These are phyloP conservation scores for Globia sparganii DNA, from an alignment of 2,888 invertebrate species.

Conservation along the genomic window DNA sequence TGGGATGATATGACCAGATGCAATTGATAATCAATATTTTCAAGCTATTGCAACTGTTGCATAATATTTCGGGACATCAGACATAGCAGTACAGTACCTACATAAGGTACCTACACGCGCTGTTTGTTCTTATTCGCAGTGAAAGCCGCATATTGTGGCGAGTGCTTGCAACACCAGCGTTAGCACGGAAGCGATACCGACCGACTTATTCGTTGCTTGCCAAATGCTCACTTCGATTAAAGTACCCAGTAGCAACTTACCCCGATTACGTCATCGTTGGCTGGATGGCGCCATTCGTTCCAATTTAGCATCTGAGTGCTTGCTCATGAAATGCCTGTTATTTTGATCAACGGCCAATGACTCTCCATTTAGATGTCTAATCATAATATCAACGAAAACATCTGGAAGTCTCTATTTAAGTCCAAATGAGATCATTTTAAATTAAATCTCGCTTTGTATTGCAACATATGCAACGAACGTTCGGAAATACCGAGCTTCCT, in stretches of 20 bases:
- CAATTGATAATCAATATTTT: conserved; percentile 10
- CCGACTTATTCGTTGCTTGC: conserved; percentile 61
- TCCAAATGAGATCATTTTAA: conserved; percentile 31
- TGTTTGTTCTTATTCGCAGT: conserved; percentile 70
- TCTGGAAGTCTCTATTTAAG: conserved; percentile 30
- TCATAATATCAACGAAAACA: conserved; percentile 39
- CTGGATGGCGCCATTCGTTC: conserved; percentile 62
- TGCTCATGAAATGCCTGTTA: conserved; percentile 62
- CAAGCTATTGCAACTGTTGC: background rate
- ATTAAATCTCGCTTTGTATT: conserved; percentile 19
- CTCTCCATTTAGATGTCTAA: conserved; percentile 52
- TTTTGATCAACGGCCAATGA: conserved; percentile 59
- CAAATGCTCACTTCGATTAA: conserved; percentile 63
- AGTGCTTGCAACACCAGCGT: conserved; percentile 64
- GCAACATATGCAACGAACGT: conserved; percentile 11
- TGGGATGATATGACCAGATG: background rate
- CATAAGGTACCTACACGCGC: conserved; percentile 3
- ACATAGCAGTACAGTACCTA: conserved; percentile 23
- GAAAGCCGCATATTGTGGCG: conserved; percentile 76
- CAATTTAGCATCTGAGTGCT: conserved; percentile 59
- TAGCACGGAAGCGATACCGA: conserved; percentile 65
- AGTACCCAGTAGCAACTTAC: conserved; percentile 53
- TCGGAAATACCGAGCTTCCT: conserved; percentile 15
- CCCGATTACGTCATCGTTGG: conserved; percentile 57
- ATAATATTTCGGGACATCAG: conserved; percentile 26